phyloP scores from a whole-genome alignment of 1,140 invertebrate genomes.

The Drosophila novamexicana region DNA sequence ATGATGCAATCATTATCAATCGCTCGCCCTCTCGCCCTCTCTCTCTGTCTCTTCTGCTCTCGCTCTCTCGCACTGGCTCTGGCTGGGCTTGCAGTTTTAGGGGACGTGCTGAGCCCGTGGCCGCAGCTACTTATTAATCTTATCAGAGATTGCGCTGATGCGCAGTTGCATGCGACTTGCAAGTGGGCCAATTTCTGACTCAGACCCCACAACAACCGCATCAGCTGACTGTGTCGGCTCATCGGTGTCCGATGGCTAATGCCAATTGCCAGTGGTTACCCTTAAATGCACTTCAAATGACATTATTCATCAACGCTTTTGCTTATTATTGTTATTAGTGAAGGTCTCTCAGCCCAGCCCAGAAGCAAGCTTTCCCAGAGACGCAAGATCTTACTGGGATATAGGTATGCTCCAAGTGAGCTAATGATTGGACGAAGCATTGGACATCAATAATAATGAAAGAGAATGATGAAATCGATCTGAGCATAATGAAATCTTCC shows the following conservation, averaged over 20 bases:
- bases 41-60: too few relatives aligned
- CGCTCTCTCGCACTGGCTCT: neutral
- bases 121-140: slow-evolving; percentile 10
- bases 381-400: too few relatives aligned
- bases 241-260: neutral
- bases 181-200: slow-evolving; percentile 14
- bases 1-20: neutral
- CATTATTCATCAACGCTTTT: neutral
- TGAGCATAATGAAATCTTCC: too few relatives aligned
- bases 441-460: too few relatives aligned
- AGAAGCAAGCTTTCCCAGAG: too few relatives aligned
- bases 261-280: neutral
- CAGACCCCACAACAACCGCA: slow-evolving; percentile 1
- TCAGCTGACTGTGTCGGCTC: slow-evolving; percentile 15
- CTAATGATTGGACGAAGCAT: too few relatives aligned
- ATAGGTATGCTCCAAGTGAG: too few relatives aligned
- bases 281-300: slow-evolving; percentile 43
- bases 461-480: too few relatives aligned
- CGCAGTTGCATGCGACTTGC: slow-evolving; percentile 11
- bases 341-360: neutral
- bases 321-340: neutral
- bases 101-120: neutral
- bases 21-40: too few relatives aligned
- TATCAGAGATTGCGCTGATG: slow-evolving; percentile 19
- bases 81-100: neutral